Base-by-base conservation (phyloP, 2,113 vertebrate species). In the Cynopterus brachyotis region DNA sequence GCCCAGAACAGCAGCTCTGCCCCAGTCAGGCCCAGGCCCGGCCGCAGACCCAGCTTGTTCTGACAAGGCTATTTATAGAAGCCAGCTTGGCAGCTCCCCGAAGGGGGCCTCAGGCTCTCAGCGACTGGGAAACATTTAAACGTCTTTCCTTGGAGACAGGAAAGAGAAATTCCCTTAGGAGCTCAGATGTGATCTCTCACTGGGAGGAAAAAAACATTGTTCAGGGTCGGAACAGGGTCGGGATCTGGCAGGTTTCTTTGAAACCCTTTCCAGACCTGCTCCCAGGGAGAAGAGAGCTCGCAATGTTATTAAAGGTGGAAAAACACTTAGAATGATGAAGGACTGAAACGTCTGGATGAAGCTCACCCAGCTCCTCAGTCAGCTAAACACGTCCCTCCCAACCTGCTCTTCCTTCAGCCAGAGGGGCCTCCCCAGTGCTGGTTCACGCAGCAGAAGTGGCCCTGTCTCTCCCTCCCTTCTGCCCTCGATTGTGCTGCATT, bases 21-120 rank as follows among this genome's bases (percentile, higher is more conserved):
- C 37, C 81, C 64, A 64, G 83, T 42, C 85, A 37, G 50, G 79
- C 42, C n/a, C 95, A 6, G 3, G 32, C 47, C 50, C 0, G 53
- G 62, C 22, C n/a, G 73, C 60, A 72, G 67, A 88, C 40, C 64
- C 89, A 83, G 96, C 93, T 76, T 50, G 89, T 28, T 83, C 94
- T 69, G 75, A 97, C 50, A 62, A 57, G 85, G 69, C 94, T 96
- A 97, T 97, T 97, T 95, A 98, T 92, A 97, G 89, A 55, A 9
- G 2, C 80, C 2, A 0, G 37, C 88, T 75, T 2, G 11, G 62
- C 47, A 53, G 89, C 85, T 94, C 89, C 67, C 2, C 0, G 19
- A 45, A 1, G 42, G 64, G 69, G 55, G 73, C 75, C 95, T 53
- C 42, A 26, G 72, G 93, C 96, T 95, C 93, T 93, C 45, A 1